These are phyloP conservation scores for Teleogryllus oceanicus DNA, from an alignment of 2,888 invertebrate genomes.

Conservation along the genomic window DNA sequence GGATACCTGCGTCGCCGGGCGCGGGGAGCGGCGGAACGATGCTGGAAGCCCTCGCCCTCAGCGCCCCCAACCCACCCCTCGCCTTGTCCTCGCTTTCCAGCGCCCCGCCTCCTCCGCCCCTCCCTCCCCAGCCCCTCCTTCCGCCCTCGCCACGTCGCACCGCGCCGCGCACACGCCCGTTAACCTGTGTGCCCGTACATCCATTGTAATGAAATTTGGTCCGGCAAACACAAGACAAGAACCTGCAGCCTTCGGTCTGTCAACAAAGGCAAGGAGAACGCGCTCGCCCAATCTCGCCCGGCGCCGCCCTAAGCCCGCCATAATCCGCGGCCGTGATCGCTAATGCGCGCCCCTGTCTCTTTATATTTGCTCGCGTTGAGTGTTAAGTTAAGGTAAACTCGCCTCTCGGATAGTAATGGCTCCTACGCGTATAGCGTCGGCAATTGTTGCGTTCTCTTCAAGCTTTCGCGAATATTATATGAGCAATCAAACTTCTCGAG, in stretches of 20 bases:
- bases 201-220: neutral
- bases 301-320: neutral
- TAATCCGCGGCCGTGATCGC: neutral
- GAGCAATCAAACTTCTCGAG: no score
- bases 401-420: slow-evolving; percentile 6
- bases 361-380: slow-evolving; percentile 5
- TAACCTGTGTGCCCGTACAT: slow-evolving; percentile 6
- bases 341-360: neutral
- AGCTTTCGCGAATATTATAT: neutral
- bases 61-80: no score
- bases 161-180: neutral
- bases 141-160: neutral
- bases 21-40: no score
- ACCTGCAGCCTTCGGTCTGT: neutral
- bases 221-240: neutral
- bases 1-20: no score
- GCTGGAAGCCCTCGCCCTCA: no score
- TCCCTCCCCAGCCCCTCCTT: no score
- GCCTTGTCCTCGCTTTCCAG: no score
- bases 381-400: slow-evolving; percentile 18
- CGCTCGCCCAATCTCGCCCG: neutral
- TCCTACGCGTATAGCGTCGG: neutral
- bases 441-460: neutral
- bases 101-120: no score
- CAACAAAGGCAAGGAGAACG: neutral